Conservation (phyloP, 2,797 vertebrate species). For the Vipera ursinii region DNA sequence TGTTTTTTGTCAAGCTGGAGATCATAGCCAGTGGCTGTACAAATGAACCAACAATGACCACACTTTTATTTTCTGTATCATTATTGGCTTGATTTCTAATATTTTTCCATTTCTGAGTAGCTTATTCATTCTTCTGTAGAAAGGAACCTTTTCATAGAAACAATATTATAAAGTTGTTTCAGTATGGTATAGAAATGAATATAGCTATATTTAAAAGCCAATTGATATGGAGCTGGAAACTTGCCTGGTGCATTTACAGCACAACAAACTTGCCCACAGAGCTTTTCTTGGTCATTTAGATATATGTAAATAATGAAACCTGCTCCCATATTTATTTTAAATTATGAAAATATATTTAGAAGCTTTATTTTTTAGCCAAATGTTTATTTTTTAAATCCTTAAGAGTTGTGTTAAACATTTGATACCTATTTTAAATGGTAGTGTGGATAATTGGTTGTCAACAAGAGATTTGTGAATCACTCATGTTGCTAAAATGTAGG, state of each 20-base stretch:
- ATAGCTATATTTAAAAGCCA: conserved; percentile 21
- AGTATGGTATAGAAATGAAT: conserved; percentile 21
- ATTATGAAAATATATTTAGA: conserved; percentile 21
- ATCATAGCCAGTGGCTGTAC: conserved; percentile 36
- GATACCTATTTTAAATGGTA: conserved; percentile 33
- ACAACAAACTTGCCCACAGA: not conserved
- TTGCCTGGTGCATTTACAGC: conserved; percentile 20
- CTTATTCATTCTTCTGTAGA: conserved; percentile 10
- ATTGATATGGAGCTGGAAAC: not conserved
- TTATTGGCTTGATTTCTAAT: conserved; percentile 10
- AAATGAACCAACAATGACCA: conserved; percentile 57
- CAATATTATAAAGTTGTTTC: conserved; percentile 18
- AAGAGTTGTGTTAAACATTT: conserved; percentile 14
- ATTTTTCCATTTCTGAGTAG: conserved; percentile 33
- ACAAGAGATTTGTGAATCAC: conserved; percentile 15
- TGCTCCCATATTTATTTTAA: conserved; percentile 22
- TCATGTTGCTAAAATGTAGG: conserved; percentile 42
- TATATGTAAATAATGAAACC: conserved; percentile 26
- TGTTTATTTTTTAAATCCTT: conserved; percentile 31
- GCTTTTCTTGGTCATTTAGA: conserved; percentile 13
- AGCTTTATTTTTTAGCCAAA: conserved; percentile 45
- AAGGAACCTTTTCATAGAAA: conserved; percentile 11
- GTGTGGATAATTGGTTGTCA: conserved; percentile 17
- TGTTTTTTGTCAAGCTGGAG: conserved; percentile 58
- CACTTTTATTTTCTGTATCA: conserved; percentile 43